These are phyloP conservation scores for Phortica okadai DNA, from an alignment of 2,888 invertebrate species.

Conservation along the genomic window DNA sequence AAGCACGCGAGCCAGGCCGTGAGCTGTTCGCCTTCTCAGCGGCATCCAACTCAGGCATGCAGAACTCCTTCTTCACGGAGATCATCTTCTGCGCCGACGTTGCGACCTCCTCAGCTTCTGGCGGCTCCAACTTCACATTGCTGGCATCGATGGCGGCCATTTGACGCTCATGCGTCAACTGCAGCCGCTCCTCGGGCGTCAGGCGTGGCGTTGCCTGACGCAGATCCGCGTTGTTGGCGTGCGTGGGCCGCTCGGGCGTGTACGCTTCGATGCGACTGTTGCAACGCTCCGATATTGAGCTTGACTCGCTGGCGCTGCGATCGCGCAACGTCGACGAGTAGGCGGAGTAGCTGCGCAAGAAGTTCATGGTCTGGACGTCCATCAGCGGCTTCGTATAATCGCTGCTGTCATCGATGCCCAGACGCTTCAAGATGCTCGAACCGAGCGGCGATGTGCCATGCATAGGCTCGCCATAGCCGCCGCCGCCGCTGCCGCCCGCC, in stretches of 20 bases:
- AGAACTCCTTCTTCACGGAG: slow-evolving; percentile 77
- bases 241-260: slow-evolving; percentile 85
- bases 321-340: slow-evolving; percentile 81
- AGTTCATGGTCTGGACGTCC: slow-evolving; percentile 91
- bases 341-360: slow-evolving; percentile 85
- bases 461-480: slow-evolving; percentile 72
- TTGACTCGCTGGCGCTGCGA: slow-evolving; percentile 91
- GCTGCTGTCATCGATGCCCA: slow-evolving; percentile 95
- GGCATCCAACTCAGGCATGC: slow-evolving; percentile 52
- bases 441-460: slow-evolving; percentile 85
- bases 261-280: slow-evolving; percentile 88
- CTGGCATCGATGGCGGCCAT: slow-evolving; percentile 74
- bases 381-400: slow-evolving; percentile 94
- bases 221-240: slow-evolving; percentile 64
- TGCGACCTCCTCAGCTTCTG: slow-evolving; percentile 55
- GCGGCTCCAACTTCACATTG: slow-evolving; percentile 72
- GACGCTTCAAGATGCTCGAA: slow-evolving; percentile 91
- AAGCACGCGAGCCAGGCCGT: slow-evolving; percentile 60
- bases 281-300: slow-evolving; percentile 89
- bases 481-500: slow-evolving; percentile 52
- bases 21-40: background rate
- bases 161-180: slow-evolving; percentile 77
- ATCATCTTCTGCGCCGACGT: slow-evolving; percentile 60
- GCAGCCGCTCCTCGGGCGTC: slow-evolving; percentile 77
- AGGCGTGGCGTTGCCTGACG: slow-evolving; percentile 77